Percentiles rank a stretch among this genome's conserved stretches.
Conservation (phyloP, 64 coral and sea anemone genomes). For the Acropora tenuis region DNA sequence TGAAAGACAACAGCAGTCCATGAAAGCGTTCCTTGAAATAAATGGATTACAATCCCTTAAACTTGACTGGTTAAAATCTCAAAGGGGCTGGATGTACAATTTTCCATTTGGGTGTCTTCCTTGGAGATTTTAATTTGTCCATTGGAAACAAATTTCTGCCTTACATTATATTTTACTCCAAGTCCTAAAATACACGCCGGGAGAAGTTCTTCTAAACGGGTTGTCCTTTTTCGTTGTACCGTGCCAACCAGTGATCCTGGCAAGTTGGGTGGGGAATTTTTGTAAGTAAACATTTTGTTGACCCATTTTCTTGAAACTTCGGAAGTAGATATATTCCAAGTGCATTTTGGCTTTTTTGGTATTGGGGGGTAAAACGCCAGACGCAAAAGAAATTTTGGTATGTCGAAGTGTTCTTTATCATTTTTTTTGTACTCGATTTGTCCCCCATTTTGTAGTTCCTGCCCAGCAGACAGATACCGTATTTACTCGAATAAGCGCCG, state of each 20-base stretch:
- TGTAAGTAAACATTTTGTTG: constrained; percentile 43
- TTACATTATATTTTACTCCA: constrained; percentile 39
- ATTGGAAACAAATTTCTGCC: constrained; percentile 56
- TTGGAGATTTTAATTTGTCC: constrained; percentile 56
- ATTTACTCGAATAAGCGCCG: too few relatives aligned
- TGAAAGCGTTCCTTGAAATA: constrained; percentile 77
- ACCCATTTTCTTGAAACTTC: background rate
- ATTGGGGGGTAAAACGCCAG: constrained; percentile 70
- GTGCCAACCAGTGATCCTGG: constrained; percentile 76
- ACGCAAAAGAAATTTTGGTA: constrained; percentile 49
- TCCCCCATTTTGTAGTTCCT: constrained; percentile 46
- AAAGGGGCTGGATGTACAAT: constrained; percentile 76
- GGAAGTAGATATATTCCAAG: constrained; percentile 13
- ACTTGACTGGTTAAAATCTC: constrained; percentile 55
- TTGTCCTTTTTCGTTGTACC: constrained; percentile 78
- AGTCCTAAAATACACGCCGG: constrained; percentile 75
- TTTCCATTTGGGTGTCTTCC: constrained; percentile 84
- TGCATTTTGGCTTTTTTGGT: constrained; percentile 64
- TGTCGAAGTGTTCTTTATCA: constrained; percentile 41
- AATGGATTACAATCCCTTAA: constrained; percentile 33
- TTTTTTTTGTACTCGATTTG: background rate
- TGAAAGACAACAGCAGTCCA: constrained; percentile 60
- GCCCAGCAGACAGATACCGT: too few relatives aligned
- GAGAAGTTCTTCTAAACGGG: constrained; percentile 72
- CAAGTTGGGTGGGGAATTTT: constrained; percentile 45